phyloP scores from a whole-genome alignment of 2,797 vertebrate genomes.

The Hemibagrus guttatus region DNA sequence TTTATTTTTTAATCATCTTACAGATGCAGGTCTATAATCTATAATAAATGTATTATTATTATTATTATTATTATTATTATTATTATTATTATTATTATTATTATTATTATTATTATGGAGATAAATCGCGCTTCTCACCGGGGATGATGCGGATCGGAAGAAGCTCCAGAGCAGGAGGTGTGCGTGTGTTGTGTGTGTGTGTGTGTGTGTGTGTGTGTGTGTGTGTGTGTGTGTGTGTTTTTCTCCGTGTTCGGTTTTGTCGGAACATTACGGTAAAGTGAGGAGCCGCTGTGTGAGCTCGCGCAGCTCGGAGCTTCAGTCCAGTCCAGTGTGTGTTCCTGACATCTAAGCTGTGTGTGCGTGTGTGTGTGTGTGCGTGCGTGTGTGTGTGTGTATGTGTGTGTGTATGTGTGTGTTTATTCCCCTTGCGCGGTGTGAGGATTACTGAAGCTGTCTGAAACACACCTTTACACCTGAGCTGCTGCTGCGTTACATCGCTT shows the following conservation, averaged over 20 bases:
- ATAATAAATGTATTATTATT: too few species aligned
- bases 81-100: too few species aligned
- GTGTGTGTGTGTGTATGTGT: background rate
- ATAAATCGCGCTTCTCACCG: too few species aligned
- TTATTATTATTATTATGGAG: too few species aligned
- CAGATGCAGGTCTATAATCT: background rate
- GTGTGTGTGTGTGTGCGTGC: too few species aligned
- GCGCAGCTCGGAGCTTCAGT: constrained; percentile 6
- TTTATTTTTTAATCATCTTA: background rate
- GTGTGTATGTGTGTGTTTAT: background rate
- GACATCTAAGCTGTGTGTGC: too few species aligned
- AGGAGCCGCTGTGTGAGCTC: background rate
- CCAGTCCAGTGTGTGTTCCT: background rate
- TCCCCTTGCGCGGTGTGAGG: background rate
- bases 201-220: too few species aligned
- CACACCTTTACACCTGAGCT: background rate
- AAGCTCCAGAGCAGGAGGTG: background rate
- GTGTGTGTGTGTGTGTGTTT: too few species aligned
- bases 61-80: too few species aligned
- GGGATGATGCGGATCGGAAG: background rate
- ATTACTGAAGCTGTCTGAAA: background rate
- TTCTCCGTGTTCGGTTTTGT: background rate
- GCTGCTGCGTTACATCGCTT: background rate
- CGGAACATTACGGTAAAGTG: background rate
- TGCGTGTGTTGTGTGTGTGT: too few species aligned